phyloP scores from a whole-genome alignment of 2,797 vertebrate genomes.

The Ptychadena robeensis region DNA sequence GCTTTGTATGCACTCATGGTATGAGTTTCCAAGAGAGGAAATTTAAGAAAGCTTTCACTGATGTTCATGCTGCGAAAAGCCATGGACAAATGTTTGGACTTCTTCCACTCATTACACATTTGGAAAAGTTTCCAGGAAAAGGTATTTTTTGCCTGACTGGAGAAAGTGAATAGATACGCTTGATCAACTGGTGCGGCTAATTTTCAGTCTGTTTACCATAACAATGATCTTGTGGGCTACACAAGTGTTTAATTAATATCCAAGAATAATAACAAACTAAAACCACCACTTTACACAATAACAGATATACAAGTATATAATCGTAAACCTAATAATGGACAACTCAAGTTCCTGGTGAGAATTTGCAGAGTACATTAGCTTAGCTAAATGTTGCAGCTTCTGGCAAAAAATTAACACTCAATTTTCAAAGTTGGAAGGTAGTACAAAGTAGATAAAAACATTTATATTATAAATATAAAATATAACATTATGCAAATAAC shows the following conservation, averaged over 20 bases:
- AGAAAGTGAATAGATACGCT: constrained; percentile 78
- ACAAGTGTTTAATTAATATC: constrained; percentile 78
- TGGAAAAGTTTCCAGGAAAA: constrained; percentile 78
- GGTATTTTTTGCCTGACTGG: constrained; percentile 80
- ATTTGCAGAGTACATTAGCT: not conserved
- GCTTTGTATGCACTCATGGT: constrained; percentile 39
- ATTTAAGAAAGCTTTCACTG: constrained; percentile 66
- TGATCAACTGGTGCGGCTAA: constrained; percentile 81
- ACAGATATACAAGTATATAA: constrained; percentile 34
- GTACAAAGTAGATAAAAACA: no score
- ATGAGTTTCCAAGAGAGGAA: constrained; percentile 67
- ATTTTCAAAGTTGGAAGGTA: not conserved
- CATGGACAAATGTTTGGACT: constrained; percentile 74
- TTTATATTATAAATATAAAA: no score
- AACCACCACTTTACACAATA: constrained; percentile 71
- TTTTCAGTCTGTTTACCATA: constrained; percentile 83
- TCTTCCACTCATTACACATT: constrained; percentile 77
- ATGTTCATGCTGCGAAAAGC: constrained; percentile 71
- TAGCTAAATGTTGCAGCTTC: not conserved
- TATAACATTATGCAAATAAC: no score
- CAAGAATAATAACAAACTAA: constrained; percentile 71
- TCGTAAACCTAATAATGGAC: not conserved
- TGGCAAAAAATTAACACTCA: not conserved
- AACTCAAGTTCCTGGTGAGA: not conserved
- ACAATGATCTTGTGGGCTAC: constrained; percentile 79